Conservation (phyloP, 2,888 invertebrate genomes). For the Agonopterix heracliana region DNA sequence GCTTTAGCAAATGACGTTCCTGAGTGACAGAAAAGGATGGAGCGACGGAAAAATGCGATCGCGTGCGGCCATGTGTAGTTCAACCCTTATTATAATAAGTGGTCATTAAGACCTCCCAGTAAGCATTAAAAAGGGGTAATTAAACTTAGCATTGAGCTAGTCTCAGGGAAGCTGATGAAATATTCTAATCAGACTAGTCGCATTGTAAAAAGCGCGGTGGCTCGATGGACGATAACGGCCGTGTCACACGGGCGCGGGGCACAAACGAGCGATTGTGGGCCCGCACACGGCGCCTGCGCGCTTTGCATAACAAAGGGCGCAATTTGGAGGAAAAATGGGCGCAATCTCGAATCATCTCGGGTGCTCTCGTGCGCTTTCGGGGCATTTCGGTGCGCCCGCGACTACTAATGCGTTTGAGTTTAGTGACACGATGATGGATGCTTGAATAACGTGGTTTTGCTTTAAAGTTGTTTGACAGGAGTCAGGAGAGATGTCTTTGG, state of each 20-base stretch:
- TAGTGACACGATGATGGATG: conserved; percentile 11
- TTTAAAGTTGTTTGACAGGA: too few species aligned
- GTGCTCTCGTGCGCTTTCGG: conserved; percentile 34
- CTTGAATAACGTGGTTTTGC: background rate
- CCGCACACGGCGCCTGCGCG: conserved; percentile 72
- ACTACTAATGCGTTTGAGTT: conserved; percentile 30
- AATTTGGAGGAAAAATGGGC: conserved; percentile 74
- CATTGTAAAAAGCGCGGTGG: conserved; percentile 59
- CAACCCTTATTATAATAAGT: too few species aligned
- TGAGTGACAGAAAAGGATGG: too few species aligned
- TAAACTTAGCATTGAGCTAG: conserved; percentile 46
- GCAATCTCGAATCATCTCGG: conserved; percentile 59
- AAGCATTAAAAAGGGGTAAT: conserved; percentile 29
- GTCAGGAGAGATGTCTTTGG: too few species aligned
- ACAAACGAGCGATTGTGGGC: conserved; percentile 59
- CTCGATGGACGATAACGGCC: conserved; percentile 59
- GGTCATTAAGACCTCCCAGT: background rate
- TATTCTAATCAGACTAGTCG: conserved; percentile 68
- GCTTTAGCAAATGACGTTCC: too few species aligned
- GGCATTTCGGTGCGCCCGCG: conserved; percentile 35
- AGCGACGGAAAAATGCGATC: too few species aligned
- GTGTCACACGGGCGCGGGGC: conserved; percentile 53
- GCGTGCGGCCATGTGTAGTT: too few species aligned
- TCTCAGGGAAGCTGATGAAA: conserved; percentile 59
- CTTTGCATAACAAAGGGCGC: conserved; percentile 75